Evolutionary conservation across 2,888 invertebrate species (phyloP), one percentile per base, ranked within the genome.

Genomic region (Dermolepida albohirtum): DNA sequence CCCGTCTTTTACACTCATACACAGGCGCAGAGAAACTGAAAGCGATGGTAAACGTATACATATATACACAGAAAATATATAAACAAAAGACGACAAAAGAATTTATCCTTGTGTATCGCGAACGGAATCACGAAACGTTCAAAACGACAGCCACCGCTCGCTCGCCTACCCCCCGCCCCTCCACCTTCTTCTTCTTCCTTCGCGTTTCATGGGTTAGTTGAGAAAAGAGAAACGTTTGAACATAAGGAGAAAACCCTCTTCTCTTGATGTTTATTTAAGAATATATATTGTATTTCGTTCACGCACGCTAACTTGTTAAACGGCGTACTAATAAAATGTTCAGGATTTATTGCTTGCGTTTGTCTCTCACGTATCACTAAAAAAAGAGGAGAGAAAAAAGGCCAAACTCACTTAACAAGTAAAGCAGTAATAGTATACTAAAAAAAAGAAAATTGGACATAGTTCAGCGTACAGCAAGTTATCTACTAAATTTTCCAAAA

Each of bases 271-370:
- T 62, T 62, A 62, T 62, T 62, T 62, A 49, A 62, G 59, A 34
- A 62, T 62, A 62, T 47, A 47, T 62, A 62, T 62, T 62, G 59
- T 62, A 62, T 62, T 62, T 62, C 59, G 59, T 62, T 62, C 59
- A 62, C 59, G 59, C 59, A 62, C 59, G 59, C 59, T 62, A 62
- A 62, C 59, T 62, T 62, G 59, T 62, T 62, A 62, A 62, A 62
- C 59, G 29, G 34, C 47, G 59, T 22, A n/a, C 59, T 62, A 62
- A 62, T 62, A 62, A 62, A 62, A 62, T 62, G 59, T 47, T 47
- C 47, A 62, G 34, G 59, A 62, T 62, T 62, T 62, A 62, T 62
- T 47, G 59, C 44, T 16, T 34, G 27, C 34, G 59, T 43, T 49
- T 34, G 47, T 62, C 49, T 49, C 43, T 47, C 47, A 49, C 59